Percentiles rank a stretch among this genome's conserved stretches.
phyloP scores from a whole-genome alignment of 2,797 vertebrate genomes.

The Megalops cyprinoides region DNA sequence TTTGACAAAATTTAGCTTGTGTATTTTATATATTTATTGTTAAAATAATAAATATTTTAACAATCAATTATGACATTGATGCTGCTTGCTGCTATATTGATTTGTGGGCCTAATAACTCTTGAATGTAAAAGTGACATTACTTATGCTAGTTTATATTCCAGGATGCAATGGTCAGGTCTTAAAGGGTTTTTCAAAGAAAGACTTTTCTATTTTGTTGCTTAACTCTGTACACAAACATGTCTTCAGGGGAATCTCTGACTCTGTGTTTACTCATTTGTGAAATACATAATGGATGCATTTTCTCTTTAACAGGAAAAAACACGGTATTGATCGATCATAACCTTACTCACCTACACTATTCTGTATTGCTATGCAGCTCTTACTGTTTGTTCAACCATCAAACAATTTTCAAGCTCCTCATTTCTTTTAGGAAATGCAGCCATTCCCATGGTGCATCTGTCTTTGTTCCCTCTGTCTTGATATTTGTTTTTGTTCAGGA shows the following conservation, averaged over 20 bases:
- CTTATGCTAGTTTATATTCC: neutral
- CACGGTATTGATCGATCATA: slow-evolving; percentile 24
- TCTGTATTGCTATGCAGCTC: slow-evolving; percentile 22
- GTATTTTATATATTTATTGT: too few species aligned
- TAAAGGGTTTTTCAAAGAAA: neutral
- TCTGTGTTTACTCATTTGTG: slow-evolving; percentile 32
- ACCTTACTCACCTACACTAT: slow-evolving; percentile 17
- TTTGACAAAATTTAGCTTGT: too few species aligned
- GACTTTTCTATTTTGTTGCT: slow-evolving; percentile 26
- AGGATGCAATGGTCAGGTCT: neutral
- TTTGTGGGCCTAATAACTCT: neutral
- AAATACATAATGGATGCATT: slow-evolving; percentile 39
- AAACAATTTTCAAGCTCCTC: slow-evolving; percentile 29
- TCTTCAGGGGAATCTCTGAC: slow-evolving; percentile 1
- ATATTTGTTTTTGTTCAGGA: slow-evolving; percentile 32
- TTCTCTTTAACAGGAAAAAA: slow-evolving; percentile 16
- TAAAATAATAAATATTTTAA: too few species aligned
- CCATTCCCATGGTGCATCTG: slow-evolving; percentile 18
- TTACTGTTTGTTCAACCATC: slow-evolving; percentile 37
- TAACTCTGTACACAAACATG: slow-evolving; percentile 18
- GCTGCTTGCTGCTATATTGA: too few species aligned
- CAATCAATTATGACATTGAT: too few species aligned
- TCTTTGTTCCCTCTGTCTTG: slow-evolving; percentile 13
- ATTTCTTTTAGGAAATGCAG: slow-evolving; percentile 32
- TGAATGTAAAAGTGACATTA: slow-evolving; percentile 11